These are phyloP conservation scores for Eleginops maclovinus DNA, from an alignment of 2,113 vertebrate species.

Conservation along the genomic window DNA sequence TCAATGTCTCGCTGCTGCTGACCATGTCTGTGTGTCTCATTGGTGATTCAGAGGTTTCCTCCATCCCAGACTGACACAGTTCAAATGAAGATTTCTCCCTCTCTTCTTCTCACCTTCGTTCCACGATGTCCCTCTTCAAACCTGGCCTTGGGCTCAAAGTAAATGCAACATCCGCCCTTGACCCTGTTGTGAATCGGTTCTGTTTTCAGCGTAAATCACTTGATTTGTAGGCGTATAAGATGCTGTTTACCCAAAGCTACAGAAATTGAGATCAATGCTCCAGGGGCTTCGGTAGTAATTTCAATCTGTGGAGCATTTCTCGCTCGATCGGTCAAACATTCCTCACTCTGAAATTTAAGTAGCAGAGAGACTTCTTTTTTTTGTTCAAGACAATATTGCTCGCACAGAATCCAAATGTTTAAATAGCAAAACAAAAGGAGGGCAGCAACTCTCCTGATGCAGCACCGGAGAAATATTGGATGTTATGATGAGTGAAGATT, in stretches of 20 bases:
- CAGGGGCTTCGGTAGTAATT: slow-evolving; percentile 73
- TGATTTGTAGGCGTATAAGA: slow-evolving; percentile 81
- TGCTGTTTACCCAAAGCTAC: slow-evolving; percentile 81
- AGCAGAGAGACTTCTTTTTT: slow-evolving; percentile 37
- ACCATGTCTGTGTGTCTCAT: slow-evolving; percentile 57
- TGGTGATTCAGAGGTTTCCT: slow-evolving; percentile 56
- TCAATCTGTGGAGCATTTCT: slow-evolving; percentile 67
- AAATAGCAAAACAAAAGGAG: slow-evolving; percentile 54
- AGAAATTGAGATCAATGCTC: slow-evolving; percentile 82
- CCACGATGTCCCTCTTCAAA: slow-evolving; percentile 38
- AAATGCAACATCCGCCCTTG: slow-evolving; percentile 68
- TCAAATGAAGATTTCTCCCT: slow-evolving; percentile 63
- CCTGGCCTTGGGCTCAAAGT: slow-evolving; percentile 40
- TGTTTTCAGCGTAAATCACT: slow-evolving; percentile 83
- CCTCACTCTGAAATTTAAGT: slow-evolving; percentile 71
- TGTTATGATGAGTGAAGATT: slow-evolving; percentile 26
- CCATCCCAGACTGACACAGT: slow-evolving; percentile 46
- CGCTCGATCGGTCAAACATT: slow-evolving; percentile 53
- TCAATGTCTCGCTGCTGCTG: slow-evolving; percentile 41
- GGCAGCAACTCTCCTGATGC: slow-evolving; percentile 20
- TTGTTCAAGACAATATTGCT: slow-evolving; percentile 22
- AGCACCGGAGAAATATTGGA: slow-evolving; percentile 9
- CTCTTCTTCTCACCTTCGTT: slow-evolving; percentile 33
- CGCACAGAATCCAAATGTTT: slow-evolving; percentile 53
- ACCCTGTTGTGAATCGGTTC: slow-evolving; percentile 62